Evolutionary conservation across 2,888 invertebrate genomes (phyloP), one percentile per base, ranked within the genome.

Genomic region (Cryptus armator): DNA sequence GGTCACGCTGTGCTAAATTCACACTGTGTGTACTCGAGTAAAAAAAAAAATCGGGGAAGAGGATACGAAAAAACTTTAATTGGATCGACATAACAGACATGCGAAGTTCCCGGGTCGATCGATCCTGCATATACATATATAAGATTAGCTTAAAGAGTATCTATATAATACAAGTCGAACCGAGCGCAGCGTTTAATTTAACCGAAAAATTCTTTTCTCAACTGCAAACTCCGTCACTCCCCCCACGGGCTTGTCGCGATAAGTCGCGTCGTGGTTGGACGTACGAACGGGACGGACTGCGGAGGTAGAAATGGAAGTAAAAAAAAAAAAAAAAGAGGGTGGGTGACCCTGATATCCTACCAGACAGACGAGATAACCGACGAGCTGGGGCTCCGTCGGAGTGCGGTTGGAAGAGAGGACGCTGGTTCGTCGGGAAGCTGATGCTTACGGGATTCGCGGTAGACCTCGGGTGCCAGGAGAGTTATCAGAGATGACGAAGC

Each of bases 401-500:
- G 70, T 43, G 46, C 66, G 76, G 71, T 44, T 32, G 51, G 72
- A 24, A 68, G 29, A 51, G 44, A 37, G 62, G 62, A 46, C 44
- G 51, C 68, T 75, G 62, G 62, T 43, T 83, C 62, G 68, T 53
- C 64, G 68, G 51, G 70, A 70, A 75, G 74, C 75, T 56, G 56
- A 66, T 71, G 75, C 64, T 86, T 68, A 78, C 64, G 79, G 79
- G 59, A 82, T 82, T 83, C 75, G 85, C 80, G 70, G 16, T 83
- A 68, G 76, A 62, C 83, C 83, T 59, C 37, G 48, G 67, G 89
- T 85, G 88, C 89, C 89, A 76, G 81, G 89, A 88, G 91, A 92
- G 89, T 92, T 92, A 92, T 92, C 92, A 91, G 91, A 91, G 90
- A 92, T 93, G 92, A 93, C 91, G 90, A 91, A 92, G 90, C 89